A percentile compares a stretch with the other conserved stretches of the same genome.
Conservation (phyloP, 2,797 vertebrate species). For the Sebastes cheni region DNA sequence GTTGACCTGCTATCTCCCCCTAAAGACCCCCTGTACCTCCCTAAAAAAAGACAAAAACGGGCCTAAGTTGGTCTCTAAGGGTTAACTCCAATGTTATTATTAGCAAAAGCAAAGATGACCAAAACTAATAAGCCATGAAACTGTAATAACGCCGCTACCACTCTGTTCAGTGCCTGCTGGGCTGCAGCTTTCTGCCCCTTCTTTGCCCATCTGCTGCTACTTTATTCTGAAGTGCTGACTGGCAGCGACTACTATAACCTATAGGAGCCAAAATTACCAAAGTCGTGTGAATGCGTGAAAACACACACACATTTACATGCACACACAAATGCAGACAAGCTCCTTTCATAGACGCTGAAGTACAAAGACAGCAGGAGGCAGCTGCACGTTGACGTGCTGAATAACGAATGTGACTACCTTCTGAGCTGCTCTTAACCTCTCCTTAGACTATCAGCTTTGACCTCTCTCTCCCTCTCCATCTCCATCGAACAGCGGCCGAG, state of each 20-base stretch:
- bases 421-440: conserved; percentile 51
- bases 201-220: conserved; percentile 58
- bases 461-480: conserved; percentile 39
- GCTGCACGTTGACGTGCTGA: conserved; percentile 55
- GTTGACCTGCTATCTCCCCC: too few species aligned
- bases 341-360: conserved; percentile 31
- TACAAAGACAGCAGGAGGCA: conserved; percentile 55
- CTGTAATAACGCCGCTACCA: neutral
- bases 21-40: too few species aligned
- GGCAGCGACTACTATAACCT: conserved; percentile 32
- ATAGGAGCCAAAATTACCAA: conserved; percentile 44
- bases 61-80: neutral
- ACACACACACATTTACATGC: conserved; percentile 26
- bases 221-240: conserved; percentile 62
- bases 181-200: conserved; percentile 36
- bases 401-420: conserved; percentile 63
- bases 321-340: conserved; percentile 38
- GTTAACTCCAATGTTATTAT: neutral
- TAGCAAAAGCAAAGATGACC: neutral
- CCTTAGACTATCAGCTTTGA: conserved; percentile 50
- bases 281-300: conserved; percentile 26
- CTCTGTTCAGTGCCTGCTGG: conserved; percentile 27
- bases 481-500: conserved; percentile 43
- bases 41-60: too few species aligned
- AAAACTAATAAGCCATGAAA: neutral